Base-by-base conservation (phyloP, 2,888 invertebrate genomes). In the Leptopterna dolabrata region DNA sequence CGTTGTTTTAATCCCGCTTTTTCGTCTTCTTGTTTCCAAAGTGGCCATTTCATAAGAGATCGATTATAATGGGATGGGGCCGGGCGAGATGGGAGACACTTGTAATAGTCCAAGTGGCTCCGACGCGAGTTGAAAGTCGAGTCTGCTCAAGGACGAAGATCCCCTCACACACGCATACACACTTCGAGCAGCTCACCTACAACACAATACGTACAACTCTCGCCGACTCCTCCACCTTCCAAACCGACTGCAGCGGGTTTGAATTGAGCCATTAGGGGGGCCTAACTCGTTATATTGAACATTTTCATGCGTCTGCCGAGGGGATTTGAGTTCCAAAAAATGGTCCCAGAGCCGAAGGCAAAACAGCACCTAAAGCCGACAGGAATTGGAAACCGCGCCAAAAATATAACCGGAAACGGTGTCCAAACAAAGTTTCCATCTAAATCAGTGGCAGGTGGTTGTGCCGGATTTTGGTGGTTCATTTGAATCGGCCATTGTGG, bases 21-120 rank as follows among this genome's bases (percentile, higher is more conserved):
- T 24, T 63, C 24, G 55, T 55, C 24, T 63, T 63, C 19, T 63
- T 63, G 19, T 63, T 63, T 63, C 19, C 27, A 63, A 63, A 63
- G 63, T 63, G 63, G 63, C 63, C 63, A 63, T 63, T 63, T 63
- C 63, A 63, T 63, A 63, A 63, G 63, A 63, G 63, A 63, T 63
- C 63, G 19, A 63, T 63, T 63, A 63, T 63, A 63, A 63, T 63
- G 27, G 63, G 63, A 27, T 27, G 63, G 63, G 51, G 51, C 51
- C n/a, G 51, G 51, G 51, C 51, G 51, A 63, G 63, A 27, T 11
- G 63, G 63, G 63, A 27, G 27, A 27, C 19, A 63, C 63, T 63
- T 63, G 24, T 63, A 63, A 63, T 63, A 63, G 63, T 63, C 63
- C 63, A 63, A 63, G 63, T 63, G 63, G 63, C 63, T 63, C 63